Evolutionary conservation across 2,113 vertebrate genomes (phyloP), one percentile per base, ranked within the genome.

Genomic region (Corythornis madagascariensis): DNA sequence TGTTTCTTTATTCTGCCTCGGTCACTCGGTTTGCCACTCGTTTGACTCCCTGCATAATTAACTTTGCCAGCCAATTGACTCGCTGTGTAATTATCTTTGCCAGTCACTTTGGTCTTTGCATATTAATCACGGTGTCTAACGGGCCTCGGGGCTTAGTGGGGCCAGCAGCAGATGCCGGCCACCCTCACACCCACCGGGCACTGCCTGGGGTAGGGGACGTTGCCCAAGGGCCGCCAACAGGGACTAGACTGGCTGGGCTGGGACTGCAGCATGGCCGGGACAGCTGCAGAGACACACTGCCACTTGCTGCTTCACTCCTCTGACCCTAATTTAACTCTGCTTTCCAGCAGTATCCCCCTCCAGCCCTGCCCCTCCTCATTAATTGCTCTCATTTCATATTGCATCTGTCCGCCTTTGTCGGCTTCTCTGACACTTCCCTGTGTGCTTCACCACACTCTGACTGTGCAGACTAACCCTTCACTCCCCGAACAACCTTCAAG

Each of bases 1-100:
- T 63, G 85, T 69, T 72, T 73, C 89, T 88, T 96, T 93, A 63
- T 92, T 94, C 87, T 84, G 92, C 79, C 80, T 83, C 92, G 57
- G 73, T 91, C 93, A 10, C 88, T 95, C 5, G 80, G 43, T 95
- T 91, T 35, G 88, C 90, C 90, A 22, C 87, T 90, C 88, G 35
- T 93, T 94, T 93, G 94, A 94, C 89, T 87, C 74, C 57, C 76
- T 43, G 89, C 85, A 43, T 96, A 95, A 95, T 95, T 92, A 96
- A 96, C 90, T 96, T 86, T 85, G 95, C 96, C 94, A 97, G 96
- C 85, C 95, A 96, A 95, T 83, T 96, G 95, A 95, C 93, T 96
- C 5, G 14, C 89, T 63, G 84, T 40, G 88, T 95, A 95, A 96
- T 96, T 96, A 95, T 95, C 93, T 88, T 50, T 86, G 93, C 94